Base-by-base conservation (phyloP, 2,113 vertebrate species). In the Stercorarius parasiticus region DNA sequence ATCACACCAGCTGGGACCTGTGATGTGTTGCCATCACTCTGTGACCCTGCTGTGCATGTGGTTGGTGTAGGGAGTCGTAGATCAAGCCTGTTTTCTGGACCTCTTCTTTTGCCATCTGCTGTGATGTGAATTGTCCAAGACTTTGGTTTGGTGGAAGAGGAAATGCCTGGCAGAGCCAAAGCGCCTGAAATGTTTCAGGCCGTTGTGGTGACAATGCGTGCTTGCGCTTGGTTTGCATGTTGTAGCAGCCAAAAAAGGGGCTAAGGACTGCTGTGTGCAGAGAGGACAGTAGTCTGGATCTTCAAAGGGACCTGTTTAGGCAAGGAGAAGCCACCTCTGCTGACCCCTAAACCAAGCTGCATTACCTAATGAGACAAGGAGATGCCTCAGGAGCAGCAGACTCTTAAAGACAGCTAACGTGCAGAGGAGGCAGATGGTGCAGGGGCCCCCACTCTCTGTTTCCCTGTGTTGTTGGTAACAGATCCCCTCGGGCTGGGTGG, bases 131-230 rank as follows among this genome's bases (percentile, higher is more conserved):
- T 53, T 76, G 27, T 17, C 52, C 65, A 18, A 38, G 53, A 13
- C 70, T 56, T 58, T 26, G 40, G 21, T 69, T 84, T 85, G 30
- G 21, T 65, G 56, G 34, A 81, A 53, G 69, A 65, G 52, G 29
- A 91, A 49, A 64, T 61, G 19, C 65, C 30, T 85, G 66, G 11
- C 2, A 66, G 27, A 78, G 4, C n/a, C 56, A 38, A 76, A 74
- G 50, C 79, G 66, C 52, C 34, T 40, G n/a, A 26, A 81, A 58
- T 11, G 5, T 27, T 69, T 72, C 40, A 34, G 36, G 2, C 34
- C n/a, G 22, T n/a, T 36, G 43, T 9, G 64, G 42, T 92, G 58
- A 38, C 61, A 42, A 5, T 3, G 5, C 0, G 0, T 40, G 25
- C 40, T 72, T 65, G 49, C 23, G 82, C 43, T 69, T 71, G 70